These are phyloP conservation scores for Pachyseris speciosa DNA, from an alignment of 64 coral and sea anemone genomes.

Conservation along the genomic window DNA sequence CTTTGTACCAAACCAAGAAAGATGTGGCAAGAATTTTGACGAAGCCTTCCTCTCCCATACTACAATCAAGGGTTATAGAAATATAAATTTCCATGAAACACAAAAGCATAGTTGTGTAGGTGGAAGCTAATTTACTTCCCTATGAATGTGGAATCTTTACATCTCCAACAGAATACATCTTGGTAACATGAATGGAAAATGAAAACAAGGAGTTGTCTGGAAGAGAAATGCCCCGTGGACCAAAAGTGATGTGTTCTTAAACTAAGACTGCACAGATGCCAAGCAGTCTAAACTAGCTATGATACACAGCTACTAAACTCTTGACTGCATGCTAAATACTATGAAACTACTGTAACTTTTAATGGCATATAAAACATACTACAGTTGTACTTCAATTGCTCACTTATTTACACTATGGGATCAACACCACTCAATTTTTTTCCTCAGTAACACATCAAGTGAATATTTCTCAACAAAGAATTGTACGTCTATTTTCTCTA, in stretches of 20 bases:
- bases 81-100: too few species aligned
- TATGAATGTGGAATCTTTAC: too few species aligned
- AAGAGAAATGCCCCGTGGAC: neutral
- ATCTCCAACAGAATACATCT: too few species aligned
- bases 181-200: too few species aligned
- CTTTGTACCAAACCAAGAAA: neutral
- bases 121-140: too few species aligned
- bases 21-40: neutral
- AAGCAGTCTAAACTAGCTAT: constrained; percentile 27
- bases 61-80: too few species aligned
- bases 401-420: constrained; percentile 35
- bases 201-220: neutral
- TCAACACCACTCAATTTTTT: constrained; percentile 5
- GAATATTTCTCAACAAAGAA: neutral
- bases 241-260: neutral
- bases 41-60: too few species aligned
- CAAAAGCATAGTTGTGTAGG: too few species aligned
- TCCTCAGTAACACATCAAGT: neutral
- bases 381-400: constrained; percentile 3
- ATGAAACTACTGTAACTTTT: constrained; percentile 48
- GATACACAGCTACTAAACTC: constrained; percentile 27
- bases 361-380: constrained; percentile 46
- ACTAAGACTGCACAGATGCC: neutral
- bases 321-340: neutral
- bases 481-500: neutral